phyloP scores from a whole-genome alignment of 2,113 vertebrate genomes.

The Thryonomys swinderianus region DNA sequence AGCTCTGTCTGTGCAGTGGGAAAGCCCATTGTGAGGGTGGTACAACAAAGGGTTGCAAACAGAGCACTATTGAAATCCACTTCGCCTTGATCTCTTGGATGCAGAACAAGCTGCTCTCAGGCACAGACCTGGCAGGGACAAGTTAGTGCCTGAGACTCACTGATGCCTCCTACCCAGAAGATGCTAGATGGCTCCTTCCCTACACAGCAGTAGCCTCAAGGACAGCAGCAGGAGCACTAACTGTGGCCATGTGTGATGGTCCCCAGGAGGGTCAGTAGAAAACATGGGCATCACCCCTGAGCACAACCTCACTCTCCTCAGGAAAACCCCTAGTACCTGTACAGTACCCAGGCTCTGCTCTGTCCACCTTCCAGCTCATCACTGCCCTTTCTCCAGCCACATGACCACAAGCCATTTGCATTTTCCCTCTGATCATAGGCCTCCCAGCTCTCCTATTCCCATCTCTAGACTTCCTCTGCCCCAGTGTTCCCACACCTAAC shows the following conservation, averaged over 20 bases:
- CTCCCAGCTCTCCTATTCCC: background rate
- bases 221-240: background rate
- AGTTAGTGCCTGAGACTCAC: background rate
- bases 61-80: fast-evolving
- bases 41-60: background rate
- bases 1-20: background rate
- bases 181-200: background rate
- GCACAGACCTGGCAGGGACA: background rate
- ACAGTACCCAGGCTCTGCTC: background rate
- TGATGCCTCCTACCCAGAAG: background rate
- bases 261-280: background rate
- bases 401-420: background rate
- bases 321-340: background rate
- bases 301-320: background rate
- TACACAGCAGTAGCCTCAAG: background rate
- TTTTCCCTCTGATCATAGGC: background rate
- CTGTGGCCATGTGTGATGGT: background rate
- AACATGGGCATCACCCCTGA: background rate
- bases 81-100: background rate
- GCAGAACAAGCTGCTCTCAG: background rate
- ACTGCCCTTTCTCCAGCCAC: background rate
- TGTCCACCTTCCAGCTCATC: background rate
- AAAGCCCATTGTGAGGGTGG: fast-evolving
- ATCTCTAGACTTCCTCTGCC: background rate
- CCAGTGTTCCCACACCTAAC: background rate